Percentiles rank a stretch among this genome's conserved stretches.
phyloP scores from a whole-genome alignment of 2,888 invertebrate species.

The Cheilosia scutellata region DNA sequence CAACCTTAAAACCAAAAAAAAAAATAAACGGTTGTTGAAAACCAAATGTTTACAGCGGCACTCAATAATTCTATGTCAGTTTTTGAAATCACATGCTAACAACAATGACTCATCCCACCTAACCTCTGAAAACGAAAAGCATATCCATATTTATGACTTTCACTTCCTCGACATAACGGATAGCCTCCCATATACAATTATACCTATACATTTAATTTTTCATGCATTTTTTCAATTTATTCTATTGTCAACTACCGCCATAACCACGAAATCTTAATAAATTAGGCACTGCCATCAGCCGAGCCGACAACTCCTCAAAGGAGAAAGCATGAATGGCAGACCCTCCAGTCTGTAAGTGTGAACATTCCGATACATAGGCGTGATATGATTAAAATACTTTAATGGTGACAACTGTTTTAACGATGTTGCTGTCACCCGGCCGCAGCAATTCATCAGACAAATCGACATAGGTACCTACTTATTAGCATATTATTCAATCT shows the following conservation, averaged over 20 bases:
- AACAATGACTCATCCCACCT: constrained; percentile 27
- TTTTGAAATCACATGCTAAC: not conserved
- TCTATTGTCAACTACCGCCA: constrained; percentile 43
- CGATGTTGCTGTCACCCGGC: constrained; percentile 51
- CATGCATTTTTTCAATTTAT: constrained; percentile 8
- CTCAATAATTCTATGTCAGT: not conserved
- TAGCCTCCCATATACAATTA: constrained; percentile 3
- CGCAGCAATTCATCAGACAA: constrained; percentile 49
- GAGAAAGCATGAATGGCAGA: constrained; percentile 64
- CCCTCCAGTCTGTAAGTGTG: constrained; percentile 62
- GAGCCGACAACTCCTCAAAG: constrained; percentile 43
- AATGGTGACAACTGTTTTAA: constrained; percentile 65
- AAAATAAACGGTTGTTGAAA: no score
- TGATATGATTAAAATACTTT: constrained; percentile 68
- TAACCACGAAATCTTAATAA: constrained; percentile 65
- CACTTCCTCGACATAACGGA: constrained; percentile 41
- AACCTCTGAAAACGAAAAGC: not conserved
- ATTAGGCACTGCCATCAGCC: constrained; percentile 37
- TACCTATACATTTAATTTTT: not conserved
- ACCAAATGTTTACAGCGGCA: no score
- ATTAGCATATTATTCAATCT: constrained; percentile 50
- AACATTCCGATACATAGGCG: constrained; percentile 70
- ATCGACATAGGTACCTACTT: constrained; percentile 38
- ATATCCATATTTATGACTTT: constrained; percentile 37
- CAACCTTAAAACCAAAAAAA: no score